These are phyloP conservation scores for Acomys russatus DNA, from an alignment of 2,797 vertebrate species.

Conservation along the genomic window DNA sequence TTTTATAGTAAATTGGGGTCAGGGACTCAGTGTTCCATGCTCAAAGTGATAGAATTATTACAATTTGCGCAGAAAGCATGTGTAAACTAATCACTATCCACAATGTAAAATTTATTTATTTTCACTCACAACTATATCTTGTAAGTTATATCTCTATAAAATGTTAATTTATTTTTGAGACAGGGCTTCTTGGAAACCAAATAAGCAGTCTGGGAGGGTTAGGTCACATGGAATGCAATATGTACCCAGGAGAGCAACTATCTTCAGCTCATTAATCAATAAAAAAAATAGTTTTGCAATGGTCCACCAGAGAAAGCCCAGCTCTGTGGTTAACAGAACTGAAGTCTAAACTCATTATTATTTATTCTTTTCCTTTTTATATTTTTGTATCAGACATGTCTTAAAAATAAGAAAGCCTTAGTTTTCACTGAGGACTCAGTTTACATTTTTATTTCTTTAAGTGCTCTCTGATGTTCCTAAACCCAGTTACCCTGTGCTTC, in stretches of 20 bases:
- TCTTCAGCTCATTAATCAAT: not conserved
- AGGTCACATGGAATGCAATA: not conserved
- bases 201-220: not conserved
- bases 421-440: not conserved
- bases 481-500: not conserved
- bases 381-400: not conserved
- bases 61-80: not conserved
- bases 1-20: not conserved
- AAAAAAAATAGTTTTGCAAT: not conserved
- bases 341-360: not conserved
- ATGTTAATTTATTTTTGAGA: slow-evolving; percentile 39
- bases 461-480: not conserved
- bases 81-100: slow-evolving; percentile 20
- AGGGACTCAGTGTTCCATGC: not conserved
- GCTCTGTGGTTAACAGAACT: not conserved
- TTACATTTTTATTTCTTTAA: not conserved
- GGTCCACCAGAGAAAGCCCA: not conserved
- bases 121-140: not conserved
- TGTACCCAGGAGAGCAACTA: not conserved
- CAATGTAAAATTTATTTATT: slow-evolving; percentile 51
- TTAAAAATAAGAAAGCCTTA: not conserved
- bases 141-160: slow-evolving; percentile 36
- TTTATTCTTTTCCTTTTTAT: not conserved
- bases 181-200: slow-evolving; percentile 1
- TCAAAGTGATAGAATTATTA: not conserved